Evolutionary conservation across 1,140 invertebrate genomes (phyloP).

Genomic region (Brachionus rotundiformis): DNA sequence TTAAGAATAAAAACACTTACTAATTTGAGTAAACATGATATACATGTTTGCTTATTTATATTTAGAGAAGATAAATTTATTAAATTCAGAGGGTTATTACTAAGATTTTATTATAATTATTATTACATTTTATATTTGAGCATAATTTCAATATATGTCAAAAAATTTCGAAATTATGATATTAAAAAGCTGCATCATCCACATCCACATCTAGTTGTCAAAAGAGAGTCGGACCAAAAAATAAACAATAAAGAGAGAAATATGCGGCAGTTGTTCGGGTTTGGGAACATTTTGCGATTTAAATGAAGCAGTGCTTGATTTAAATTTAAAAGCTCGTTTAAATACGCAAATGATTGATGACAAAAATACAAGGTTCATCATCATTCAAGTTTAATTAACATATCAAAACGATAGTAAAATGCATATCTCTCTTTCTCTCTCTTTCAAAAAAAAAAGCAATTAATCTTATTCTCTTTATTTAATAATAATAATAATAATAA

Average conservation of each 20-base stretch:
- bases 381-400: not conserved
- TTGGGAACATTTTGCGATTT: not conserved
- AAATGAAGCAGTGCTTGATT: not conserved
- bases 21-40: not conserved
- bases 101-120: not conserved
- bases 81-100: not conserved
- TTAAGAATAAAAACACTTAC: no score
- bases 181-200: not conserved
- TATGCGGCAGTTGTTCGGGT: no score
- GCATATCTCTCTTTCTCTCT: not conserved
- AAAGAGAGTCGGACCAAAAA: no score
- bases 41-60: not conserved
- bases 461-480: not conserved
- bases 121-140: not conserved
- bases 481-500: no score
- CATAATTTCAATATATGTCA: slow-evolving; percentile 13
- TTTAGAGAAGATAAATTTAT: not conserved
- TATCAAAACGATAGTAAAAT: not conserved
- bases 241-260: no score
- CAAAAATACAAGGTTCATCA: not conserved
- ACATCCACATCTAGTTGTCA: not conserved
- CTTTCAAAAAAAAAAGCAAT: not conserved
- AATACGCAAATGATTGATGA: slow-evolving; percentile 1
- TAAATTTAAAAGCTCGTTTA: not conserved
- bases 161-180: not conserved